Base-by-base conservation (phyloP, 2,113 vertebrate genomes). In the Misgurnus mizolepis region DNA sequence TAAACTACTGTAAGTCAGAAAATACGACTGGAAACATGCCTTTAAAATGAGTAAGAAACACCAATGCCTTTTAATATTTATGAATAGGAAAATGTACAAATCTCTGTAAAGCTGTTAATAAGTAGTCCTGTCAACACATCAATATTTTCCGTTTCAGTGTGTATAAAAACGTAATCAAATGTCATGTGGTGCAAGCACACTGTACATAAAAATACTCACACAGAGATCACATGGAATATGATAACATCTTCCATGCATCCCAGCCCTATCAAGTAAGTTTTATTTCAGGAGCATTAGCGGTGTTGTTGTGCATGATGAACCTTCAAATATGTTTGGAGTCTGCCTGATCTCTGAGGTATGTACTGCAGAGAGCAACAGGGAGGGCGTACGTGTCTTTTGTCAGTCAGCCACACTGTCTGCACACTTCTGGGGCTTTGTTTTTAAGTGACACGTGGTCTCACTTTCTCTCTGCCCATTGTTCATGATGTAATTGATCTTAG, bases 301-400 rank as follows among this genome's bases (percentile, higher is more conserved):
- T 79, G 53, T 65, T 60, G 45, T 65, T 72, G 17, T 53, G 55
- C 55, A 79, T 15, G 60, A 45, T 60, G 61, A 55, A 39, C 61
- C 55, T 41, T 58, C 62, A 80, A 76, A 75, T 62, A 50, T 40
- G 67, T 58, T 55, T n/a, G 11, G 58, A 60, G 56, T 9, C 76
- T 67, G 47, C 22, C 73, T 80, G 65, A 49, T 76, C 69, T 69
- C 39, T 22, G 47, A 83, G 41, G 73, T 56, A 80, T 78, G 27
- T 69, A n/a, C 81, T 74, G 78, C 78, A 85, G 41, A 55, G 47
- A 58, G 58, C 40, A 60, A 18, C 56, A 78, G 11, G 22, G 18
- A 67, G 41, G 22, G 14, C 49, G 18, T 45, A 41, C 49, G 79
- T 60, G 64, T 39, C 47, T 76, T 60, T 60, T 58, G 47, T n/a